phyloP scores from a whole-genome alignment of 1,140 invertebrate genomes.

The Araneus ventricosus region DNA sequence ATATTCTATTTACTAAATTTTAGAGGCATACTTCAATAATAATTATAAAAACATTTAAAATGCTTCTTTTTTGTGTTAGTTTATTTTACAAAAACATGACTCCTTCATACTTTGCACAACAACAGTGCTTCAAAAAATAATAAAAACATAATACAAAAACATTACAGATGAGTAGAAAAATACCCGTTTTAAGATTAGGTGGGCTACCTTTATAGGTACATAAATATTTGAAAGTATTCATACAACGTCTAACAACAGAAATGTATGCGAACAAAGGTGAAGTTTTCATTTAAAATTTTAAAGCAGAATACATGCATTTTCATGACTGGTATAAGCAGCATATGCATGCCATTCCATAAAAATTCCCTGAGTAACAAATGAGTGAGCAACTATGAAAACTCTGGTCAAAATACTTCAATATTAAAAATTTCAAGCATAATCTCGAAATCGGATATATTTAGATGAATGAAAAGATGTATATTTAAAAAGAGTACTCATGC shows the following conservation, averaged over 20 bases:
- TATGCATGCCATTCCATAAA: constrained; percentile 31
- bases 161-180: constrained; percentile 69
- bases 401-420: not conserved
- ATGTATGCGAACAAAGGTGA: constrained; percentile 25
- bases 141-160: constrained; percentile 59
- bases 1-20: not conserved
- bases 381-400: constrained; percentile 20
- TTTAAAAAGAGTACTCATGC: no score
- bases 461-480: no score
- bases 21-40: not conserved
- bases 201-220: constrained; percentile 68
- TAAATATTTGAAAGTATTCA: constrained; percentile 61
- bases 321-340: constrained; percentile 27
- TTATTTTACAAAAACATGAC: constrained; percentile 26
- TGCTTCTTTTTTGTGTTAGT: not conserved
- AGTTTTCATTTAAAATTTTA: constrained; percentile 23
- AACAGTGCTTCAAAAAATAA: constrained; percentile 30
- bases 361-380: constrained; percentile 49
- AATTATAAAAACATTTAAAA: constrained; percentile 8
- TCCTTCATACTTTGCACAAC: constrained; percentile 1
- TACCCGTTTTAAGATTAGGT: constrained; percentile 69
- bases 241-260: constrained; percentile 45
- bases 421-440: no score
- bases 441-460: no score
- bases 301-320: constrained; percentile 22